Evolutionary conservation across 2,113 vertebrate species (phyloP).

Genomic region (Eolophus roseicapilla): DNA sequence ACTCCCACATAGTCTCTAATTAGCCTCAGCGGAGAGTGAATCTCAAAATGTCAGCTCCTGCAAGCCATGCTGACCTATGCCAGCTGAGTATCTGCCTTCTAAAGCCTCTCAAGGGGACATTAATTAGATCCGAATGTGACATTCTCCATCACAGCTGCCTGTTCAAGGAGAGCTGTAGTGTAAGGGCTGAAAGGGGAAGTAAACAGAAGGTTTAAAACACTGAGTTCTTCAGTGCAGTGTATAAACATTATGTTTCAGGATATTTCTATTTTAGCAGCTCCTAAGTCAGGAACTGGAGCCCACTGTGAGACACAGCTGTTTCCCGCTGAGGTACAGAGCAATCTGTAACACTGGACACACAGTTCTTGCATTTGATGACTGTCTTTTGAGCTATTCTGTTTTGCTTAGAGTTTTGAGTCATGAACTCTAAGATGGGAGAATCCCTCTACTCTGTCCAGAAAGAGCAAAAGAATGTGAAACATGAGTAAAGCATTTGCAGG

Average conservation of each 20-base stretch:
- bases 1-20: neutral
- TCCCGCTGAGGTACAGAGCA: neutral
- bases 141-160: neutral
- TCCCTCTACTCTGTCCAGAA: neutral
- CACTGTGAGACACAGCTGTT: neutral
- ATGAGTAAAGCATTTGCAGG: neutral
- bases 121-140: neutral
- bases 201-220: neutral
- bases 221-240: neutral
- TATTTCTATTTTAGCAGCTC: neutral
- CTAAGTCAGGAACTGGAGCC: neutral
- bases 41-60: slow-evolving; percentile 21
- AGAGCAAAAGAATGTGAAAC: neutral
- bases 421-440: neutral
- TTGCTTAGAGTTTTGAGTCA: neutral
- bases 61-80: neutral
- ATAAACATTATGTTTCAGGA: neutral
- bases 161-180: neutral
- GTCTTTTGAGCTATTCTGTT: neutral
- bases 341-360: neutral
- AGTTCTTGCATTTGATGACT: neutral
- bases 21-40: neutral
- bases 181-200: neutral
- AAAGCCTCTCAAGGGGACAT: neutral
- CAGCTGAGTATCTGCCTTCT: neutral